Base-by-base conservation (phyloP, 1,140 invertebrate genomes). In the Drosophila tsacasi region DNA sequence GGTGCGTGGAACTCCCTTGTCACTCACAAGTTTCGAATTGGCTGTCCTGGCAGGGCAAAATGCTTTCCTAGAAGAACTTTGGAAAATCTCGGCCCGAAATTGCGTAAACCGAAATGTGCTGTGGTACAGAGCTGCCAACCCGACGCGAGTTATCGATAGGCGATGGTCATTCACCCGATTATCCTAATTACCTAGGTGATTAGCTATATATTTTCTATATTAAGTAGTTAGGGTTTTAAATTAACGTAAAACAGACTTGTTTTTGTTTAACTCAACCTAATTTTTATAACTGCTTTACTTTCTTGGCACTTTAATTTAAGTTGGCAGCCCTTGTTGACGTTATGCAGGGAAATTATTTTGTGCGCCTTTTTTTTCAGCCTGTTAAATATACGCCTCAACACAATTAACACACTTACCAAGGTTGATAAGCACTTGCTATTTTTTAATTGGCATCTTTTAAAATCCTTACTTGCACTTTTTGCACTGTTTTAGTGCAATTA, bases 61-160 rank as follows among this genome's bases (percentile, higher is more conserved):
- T 44, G 49, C 60, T 62, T 74, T 74, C 68, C 39, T 21, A 39
- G 8, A 57, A 39, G n/a, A 39, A n/a, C 32, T 69, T 77, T 19
- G 32, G 27, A 77, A 77, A 77, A 59, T 71, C 39, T 67, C 55
- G 13, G 67, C 61, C 61, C 63, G 66, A 74, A 86, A 89, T 89
- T 89, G 84, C 85, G 85, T 89, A 90, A 89, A 89, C 84, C 46
- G 68, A 84, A 89, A 84, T 89, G 84, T 81, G 84, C 74, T 90
- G 75, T 50, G 19, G 19, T 30, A 23, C 37, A 57, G 69, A 61
- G 39, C 30, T 74, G 68, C 30, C 71, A 73, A 25, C 55, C 42
- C 2, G 44, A 3, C 8, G 15, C 4, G 3, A 25, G 5, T n/a
- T 47, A 76, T 65, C 73, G 73, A 76, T 76, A 50, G 21, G 4